Base-by-base conservation (phyloP, 2,797 vertebrate genomes). In the Toxotes lorentzi region DNA sequence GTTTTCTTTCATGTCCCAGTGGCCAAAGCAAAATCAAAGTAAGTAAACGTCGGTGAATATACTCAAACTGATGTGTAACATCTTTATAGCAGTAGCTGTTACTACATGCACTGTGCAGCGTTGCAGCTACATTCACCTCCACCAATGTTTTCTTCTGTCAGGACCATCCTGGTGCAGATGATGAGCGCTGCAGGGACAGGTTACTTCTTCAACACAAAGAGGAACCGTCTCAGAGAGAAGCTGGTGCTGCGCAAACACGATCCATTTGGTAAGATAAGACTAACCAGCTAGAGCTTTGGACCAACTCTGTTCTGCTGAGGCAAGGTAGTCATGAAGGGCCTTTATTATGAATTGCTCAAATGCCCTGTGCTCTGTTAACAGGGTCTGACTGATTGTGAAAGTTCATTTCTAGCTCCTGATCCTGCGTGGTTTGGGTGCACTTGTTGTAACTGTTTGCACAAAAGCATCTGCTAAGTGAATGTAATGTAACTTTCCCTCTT, bases 21-120 rank as follows among this genome's bases (percentile, higher is more conserved):
- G 93, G 97, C 98, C 89, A 99, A 97, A 92, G 94, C 93, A 77
- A 99, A 99, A 86, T 96, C 98, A 64, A 99, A 98, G 98, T 99
- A 96, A 98, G 98, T 89, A 23, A 35, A 21, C 58, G n/a, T 23
- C 0, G 32, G 0, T 63, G 6, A 13, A 24, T 24, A 5, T 61
- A 1, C 24, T 17, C 0, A 53, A 13, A 3, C 10, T 24, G 48
- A 24, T 23, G 27, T 4, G 14, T 32, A 8, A 30, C 6, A 7
- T 30, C 2, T 27, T 2, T 30, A 3, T 30, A 30, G 27, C 27
- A 2, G 27, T 4, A 30, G 27, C 27, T 30, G 27, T 30, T 30
- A 21, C 12, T 16, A 13, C 11, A 34, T n/a, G 17, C 5, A 12
- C 23, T 7, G 7, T 7, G 45, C 47, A 38, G 32, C 19, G 12